Conservation (phyloP, 2,113 vertebrate genomes). For the Grallaria varia region DNA sequence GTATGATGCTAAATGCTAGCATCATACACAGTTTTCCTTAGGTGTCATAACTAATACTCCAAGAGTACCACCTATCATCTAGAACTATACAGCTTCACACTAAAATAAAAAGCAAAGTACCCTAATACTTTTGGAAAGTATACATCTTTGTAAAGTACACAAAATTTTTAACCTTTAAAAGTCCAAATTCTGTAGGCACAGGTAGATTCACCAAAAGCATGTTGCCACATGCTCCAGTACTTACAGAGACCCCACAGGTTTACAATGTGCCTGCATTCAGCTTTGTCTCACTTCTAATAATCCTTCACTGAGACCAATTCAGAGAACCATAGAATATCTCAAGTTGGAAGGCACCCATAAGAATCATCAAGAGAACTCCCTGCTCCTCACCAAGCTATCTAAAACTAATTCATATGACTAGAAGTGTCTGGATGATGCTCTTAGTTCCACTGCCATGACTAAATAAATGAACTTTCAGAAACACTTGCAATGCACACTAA, state of each 20-base stretch:
- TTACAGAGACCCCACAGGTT: background rate
- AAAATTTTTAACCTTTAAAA: background rate
- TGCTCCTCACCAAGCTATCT: background rate
- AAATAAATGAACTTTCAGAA: slow-evolving; percentile 2
- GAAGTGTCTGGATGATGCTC: background rate
- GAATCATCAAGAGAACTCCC: background rate
- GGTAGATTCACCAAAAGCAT: background rate
- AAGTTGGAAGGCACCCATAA: background rate
- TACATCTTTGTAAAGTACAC: background rate
- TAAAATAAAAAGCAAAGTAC: background rate
- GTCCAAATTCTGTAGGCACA: background rate
- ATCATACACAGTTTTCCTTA: background rate
- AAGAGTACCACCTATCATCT: background rate
- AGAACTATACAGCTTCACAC: background rate
- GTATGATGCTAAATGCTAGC: background rate
- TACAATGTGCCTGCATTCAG: background rate
- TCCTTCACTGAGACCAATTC: background rate
- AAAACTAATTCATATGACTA: background rate
- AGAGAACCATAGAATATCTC: background rate
- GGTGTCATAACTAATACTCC: background rate
- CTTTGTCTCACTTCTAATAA: background rate
- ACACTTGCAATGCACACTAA: background rate
- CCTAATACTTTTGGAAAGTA: background rate
- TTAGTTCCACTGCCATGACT: background rate
- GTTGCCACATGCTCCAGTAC: background rate